Percentiles rank a stretch among this genome's conserved stretches.
Evolutionary conservation across 2,797 vertebrate species (phyloP).

Genomic region (Pteropus rufus): DNA sequence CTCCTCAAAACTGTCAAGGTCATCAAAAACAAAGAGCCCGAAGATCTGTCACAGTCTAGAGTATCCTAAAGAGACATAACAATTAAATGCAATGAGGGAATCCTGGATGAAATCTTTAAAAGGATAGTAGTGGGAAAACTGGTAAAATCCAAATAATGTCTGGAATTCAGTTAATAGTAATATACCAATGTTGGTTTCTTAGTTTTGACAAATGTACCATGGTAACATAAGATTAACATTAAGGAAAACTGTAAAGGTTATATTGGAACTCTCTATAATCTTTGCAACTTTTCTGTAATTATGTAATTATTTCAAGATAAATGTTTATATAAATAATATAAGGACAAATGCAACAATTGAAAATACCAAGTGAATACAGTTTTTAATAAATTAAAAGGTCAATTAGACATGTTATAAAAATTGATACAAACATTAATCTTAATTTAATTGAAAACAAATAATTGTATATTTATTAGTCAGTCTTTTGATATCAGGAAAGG

Average conservation of each 20-base stretch:
- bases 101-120: neutral
- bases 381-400: conserved; percentile 16
- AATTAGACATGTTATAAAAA: neutral
- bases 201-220: neutral
- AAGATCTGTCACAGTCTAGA: neutral
- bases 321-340: neutral
- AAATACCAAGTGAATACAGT: neutral
- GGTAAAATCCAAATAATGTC: neutral
- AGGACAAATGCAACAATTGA: neutral
- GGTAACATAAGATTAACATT: neutral
- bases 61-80: neutral
- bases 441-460: conserved; percentile 16
- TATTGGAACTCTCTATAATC: neutral
- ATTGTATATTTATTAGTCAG: neutral
- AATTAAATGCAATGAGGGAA: neutral
- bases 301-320: neutral
- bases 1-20: neutral
- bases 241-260: neutral
- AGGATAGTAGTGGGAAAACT: neutral
- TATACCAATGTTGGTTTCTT: neutral
- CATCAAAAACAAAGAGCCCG: neutral
- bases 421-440: conserved; percentile 1
- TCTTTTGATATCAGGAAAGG: neutral
- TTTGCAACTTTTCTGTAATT: neutral
- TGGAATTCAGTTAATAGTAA: neutral